phyloP scores from a whole-genome alignment of 2,888 invertebrate genomes.

The Julus scanicus region DNA sequence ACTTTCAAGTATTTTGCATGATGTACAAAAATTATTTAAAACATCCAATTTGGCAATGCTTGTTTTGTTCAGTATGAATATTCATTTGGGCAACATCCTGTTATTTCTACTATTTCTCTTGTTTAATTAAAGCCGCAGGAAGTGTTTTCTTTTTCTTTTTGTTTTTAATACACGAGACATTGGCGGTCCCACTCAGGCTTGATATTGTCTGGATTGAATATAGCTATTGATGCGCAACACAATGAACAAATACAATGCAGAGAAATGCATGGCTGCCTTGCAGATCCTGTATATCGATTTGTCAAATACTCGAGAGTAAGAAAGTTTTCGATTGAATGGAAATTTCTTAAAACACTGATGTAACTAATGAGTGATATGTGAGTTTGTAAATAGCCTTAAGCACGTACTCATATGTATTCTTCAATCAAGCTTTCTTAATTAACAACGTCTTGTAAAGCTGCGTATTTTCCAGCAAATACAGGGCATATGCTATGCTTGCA shows the following conservation, averaged over 20 bases:
- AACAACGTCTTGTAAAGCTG: no score
- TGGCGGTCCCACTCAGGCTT: neutral
- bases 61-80: neutral
- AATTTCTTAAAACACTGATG: neutral
- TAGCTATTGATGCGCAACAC: conserved; percentile 19
- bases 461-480: no score
- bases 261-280: conserved; percentile 1
- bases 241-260: conserved; percentile 1
- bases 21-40: neutral
- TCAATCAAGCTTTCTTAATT: no score
- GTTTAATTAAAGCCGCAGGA: conserved; percentile 11
- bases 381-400: no score
- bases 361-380: no score
- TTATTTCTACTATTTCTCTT: neutral
- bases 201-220: neutral
- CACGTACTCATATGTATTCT: no score
- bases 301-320: neutral
- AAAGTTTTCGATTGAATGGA: neutral
- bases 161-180: neutral
- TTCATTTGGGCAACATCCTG: neutral
- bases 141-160: neutral
- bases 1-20: no score
- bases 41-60: no score
- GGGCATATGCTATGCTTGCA: no score
- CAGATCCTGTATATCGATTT: neutral